Base-by-base conservation (phyloP, 2,113 vertebrate genomes). In the Chionodraco myersi region DNA sequence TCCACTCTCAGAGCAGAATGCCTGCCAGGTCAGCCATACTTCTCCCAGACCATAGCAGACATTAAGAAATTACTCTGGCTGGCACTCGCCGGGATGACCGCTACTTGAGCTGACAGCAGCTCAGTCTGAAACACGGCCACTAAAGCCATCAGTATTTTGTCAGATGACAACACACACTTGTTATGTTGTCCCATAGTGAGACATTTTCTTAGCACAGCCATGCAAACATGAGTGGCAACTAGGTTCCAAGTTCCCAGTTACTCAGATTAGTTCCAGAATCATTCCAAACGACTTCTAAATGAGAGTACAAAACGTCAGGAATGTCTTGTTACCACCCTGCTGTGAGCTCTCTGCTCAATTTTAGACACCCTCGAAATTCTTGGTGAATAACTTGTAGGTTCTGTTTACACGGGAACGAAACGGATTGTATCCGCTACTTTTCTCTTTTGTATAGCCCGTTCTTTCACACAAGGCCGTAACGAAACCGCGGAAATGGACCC, bases 161-260 rank as follows among this genome's bases (percentile, higher is more conserved):
- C 80, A 77, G 65, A 77, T 82, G 80, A 76, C 73, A 77, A 75
- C 56, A 72, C 45, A 71, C 15, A 65, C 74, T 67, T 68, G 61
- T 58, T 30, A 72, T 75, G 64, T 73, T 82, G 51, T 45, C 59
- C 64, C 41, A 81, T 64, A 53, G 34, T 8, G 10, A 59, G 53
- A 67, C 26, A 47, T 72, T 75, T 70, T 80, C 10, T 23, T 18
- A 9, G 15, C 48, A 59, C 34, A 30, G 53, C 60, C 44, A 67
- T 23, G 44, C 26, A 68, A 59, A 11, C 11, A 10, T 6, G 23
- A 61, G 49, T 48, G 23, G 63, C 7, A 59, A 57, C 13, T 34
- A 14, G 14, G 26, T 13, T 41, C 51, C 8, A 8, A 23, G 14
- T 10, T 12, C 14, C 23, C 16, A 61, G 23, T 23, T 26, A 52